Evolutionary conservation across 2,888 invertebrate genomes (phyloP).

Genomic region (Diadegma fenestrale): DNA sequence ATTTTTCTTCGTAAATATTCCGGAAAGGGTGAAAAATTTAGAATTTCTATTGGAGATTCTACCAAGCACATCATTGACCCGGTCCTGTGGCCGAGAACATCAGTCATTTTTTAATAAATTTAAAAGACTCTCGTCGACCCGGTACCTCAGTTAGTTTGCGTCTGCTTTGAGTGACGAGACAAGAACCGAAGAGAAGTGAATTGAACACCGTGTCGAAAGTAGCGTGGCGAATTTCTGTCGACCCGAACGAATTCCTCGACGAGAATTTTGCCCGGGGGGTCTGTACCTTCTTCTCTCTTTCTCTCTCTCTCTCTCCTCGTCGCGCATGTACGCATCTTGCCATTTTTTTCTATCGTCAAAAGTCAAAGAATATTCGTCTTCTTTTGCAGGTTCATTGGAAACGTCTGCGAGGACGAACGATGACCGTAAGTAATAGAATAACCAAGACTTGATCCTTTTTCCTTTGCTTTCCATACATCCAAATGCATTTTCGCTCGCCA

Average conservation of each 20-base stretch:
- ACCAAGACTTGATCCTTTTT: slow-evolving; percentile 44
- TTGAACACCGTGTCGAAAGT: slow-evolving; percentile 76
- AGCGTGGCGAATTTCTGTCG: slow-evolving; percentile 81
- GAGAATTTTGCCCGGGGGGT: slow-evolving; percentile 76
- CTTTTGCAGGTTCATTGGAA: background rate
- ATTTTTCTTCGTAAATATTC: background rate
- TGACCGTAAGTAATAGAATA: slow-evolving; percentile 55
- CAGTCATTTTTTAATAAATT: slow-evolving; percentile 2
- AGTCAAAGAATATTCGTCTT: slow-evolving; percentile 34
- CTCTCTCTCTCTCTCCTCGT: background rate
- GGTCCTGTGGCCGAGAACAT: background rate
- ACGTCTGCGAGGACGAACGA: slow-evolving; percentile 37
- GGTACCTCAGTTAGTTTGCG: slow-evolving; percentile 57
- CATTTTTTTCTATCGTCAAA: slow-evolving; percentile 5
- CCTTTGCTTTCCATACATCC: background rate
- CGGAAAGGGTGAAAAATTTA: background rate
- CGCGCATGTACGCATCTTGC: background rate
- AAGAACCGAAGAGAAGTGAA: slow-evolving; percentile 41
- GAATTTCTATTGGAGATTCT: background rate
- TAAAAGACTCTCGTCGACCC: slow-evolving; percentile 29
- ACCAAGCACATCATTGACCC: background rate
- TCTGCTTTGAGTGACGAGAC: slow-evolving; percentile 48
- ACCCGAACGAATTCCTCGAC: slow-evolving; percentile 81
- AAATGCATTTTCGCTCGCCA: background rate
- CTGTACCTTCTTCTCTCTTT: slow-evolving; percentile 30